Evolutionary conservation across 1,140 invertebrate genomes (phyloP), one percentile per base, ranked within the genome.

Genomic region (Sweltsa coloradensis): DNA sequence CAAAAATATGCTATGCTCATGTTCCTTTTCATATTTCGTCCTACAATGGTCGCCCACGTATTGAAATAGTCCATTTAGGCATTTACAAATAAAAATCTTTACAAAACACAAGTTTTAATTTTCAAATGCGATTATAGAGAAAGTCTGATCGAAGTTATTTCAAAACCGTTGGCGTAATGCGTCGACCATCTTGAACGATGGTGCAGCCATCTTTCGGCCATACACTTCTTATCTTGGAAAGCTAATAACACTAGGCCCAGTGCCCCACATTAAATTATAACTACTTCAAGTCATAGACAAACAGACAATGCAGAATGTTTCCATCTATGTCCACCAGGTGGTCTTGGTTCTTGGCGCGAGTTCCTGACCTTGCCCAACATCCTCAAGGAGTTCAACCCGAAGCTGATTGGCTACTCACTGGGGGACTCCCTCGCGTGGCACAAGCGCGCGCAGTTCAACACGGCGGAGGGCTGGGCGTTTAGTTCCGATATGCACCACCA

Each of bases 321-420:
- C 11, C 0, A 29, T 51, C 9, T 45, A 18, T 44, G 13, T 47
- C 46, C 56, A 57, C 24, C 51, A 70, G 74, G 78, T 7, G 78
- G 78, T 0, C 67, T 76, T 62, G 68, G 64, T 18, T 73, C 67
- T 19, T 79, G 75, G 75, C 60, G 69, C 19, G 61, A 73, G 48
- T 75, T 63, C 55, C 39, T 76, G 9, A 79, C 75, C 0, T 16
- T 77, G 27, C 73, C 74, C 14, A 75, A 75, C 53, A 70, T 76
- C 29, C 49, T 77, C n/a, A 69, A 80, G 63, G 71, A 69, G 57
- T 81, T 72, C 51, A 81, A 81, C 60, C 76, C 76, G 0, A 69
- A 76, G 27, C 56, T 82, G 3, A 60, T 74, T 34, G 79, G 79
- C 6, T 81, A 72, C 43, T 67, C 78, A 0, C 37, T 65, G 0